These are phyloP conservation scores for Campoletis raptor DNA, from an alignment of 2,888 invertebrate species.

Conservation along the genomic window DNA sequence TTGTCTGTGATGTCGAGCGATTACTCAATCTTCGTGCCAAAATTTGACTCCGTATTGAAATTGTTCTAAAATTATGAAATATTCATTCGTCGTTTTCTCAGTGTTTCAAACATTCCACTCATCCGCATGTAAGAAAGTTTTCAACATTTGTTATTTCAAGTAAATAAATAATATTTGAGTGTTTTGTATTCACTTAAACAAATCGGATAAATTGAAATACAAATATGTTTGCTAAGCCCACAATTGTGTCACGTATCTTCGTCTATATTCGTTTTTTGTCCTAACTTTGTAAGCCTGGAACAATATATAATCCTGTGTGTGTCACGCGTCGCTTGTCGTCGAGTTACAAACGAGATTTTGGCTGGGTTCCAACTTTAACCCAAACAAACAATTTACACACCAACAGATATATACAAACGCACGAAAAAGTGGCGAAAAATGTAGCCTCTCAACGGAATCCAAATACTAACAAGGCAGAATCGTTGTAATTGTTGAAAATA, in stretches of 20 bases:
- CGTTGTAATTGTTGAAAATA: slow-evolving; percentile 46
- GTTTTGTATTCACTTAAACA: background rate
- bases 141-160: background rate
- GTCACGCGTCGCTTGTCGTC: slow-evolving; percentile 43
- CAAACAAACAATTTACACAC: background rate
- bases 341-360: slow-evolving; percentile 42
- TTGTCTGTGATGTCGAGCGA: background rate
- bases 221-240: background rate
- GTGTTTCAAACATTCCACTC: background rate
- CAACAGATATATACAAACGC: background rate
- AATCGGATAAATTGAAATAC: background rate
- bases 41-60: background rate
- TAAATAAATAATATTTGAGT: background rate
- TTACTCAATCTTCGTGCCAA: background rate
- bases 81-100: background rate
- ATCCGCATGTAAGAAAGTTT: background rate
- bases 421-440: slow-evolving; percentile 33
- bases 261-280: slow-evolving; percentile 16
- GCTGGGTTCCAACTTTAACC: slow-evolving; percentile 42
- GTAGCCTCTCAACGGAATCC: slow-evolving; percentile 23
- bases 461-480: slow-evolving; percentile 11
- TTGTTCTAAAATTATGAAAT: background rate
- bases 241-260: slow-evolving; percentile 15
- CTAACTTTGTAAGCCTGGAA: slow-evolving; percentile 17
- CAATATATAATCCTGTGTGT: background rate